Base-by-base conservation (phyloP, 2,113 vertebrate species). In the Pao palembangensis region DNA sequence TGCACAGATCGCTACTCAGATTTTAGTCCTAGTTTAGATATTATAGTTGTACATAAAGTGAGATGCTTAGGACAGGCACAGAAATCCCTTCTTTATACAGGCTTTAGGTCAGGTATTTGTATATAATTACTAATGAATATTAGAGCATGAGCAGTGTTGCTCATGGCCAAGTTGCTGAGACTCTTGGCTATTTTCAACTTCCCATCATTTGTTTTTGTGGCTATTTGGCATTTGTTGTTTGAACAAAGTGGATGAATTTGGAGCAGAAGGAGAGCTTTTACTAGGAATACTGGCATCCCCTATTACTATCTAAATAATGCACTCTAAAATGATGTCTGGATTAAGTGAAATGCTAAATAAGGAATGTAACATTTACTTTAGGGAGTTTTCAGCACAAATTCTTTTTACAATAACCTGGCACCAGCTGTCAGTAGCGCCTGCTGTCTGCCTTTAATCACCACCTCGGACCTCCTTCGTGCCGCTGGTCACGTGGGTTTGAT, bases 101-200 rank as follows among this genome's bases (percentile, higher is more conserved):
- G 13, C 0, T 65, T 41, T 2, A 58, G 16, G 41, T 4, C 43
- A 38, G 34, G 34, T 38, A 38, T 69, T 38, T 61, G 19, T 58
- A 20, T 54, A 21, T 53, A 53, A 62, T 34, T 20, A n/a, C 18
- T 38, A 28, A 51, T 61, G 43, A 58, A 72, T 61, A 15, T 56
- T 58, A 8, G 21, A 67, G 50, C 51, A 8, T 56, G 57, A 79
- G 70, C 73, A 28, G 25, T 70, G 71, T 75, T 73, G 77, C 79
- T 38, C 58, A 53, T 59, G 10, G 34, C 34, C 11, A 12, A 10
- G 34, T 38, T 3, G 11, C 48, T 52, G 44, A 12, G 4, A 49
- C 18, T 61, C 57, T 52, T 6, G 2, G 38, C 64, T 20, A 3
- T 48, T 11, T 21, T 20, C 23, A 14, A 17, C 20, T 17, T 11